Conservation (phyloP, 1,140 invertebrate species). For the Cotesia vestalis region DNA sequence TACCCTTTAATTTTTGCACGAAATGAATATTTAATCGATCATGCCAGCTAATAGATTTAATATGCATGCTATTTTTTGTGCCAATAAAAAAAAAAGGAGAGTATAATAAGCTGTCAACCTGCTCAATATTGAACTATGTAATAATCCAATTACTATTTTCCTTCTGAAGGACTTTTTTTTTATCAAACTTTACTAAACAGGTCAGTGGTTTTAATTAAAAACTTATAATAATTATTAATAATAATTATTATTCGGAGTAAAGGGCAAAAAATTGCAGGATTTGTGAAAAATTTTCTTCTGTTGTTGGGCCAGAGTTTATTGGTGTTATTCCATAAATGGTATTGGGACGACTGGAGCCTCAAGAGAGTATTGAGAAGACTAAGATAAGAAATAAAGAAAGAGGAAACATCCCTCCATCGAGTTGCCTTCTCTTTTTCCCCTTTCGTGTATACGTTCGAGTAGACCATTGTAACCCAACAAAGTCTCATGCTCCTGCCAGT, state of each 20-base stretch:
- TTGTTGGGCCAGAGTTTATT: conserved; percentile 34
- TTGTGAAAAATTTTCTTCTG: conserved; percentile 7
- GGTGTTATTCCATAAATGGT: conserved; percentile 42
- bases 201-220: no score
- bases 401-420: conserved; percentile 27
- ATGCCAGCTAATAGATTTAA: no score
- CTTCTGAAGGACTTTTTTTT: background rate
- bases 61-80: no score
- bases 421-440: background rate
- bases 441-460: background rate
- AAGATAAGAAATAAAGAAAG: conserved; percentile 19
- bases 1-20: no score
- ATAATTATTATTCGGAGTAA: background rate
- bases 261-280: background rate
- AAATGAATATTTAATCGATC: background rate
- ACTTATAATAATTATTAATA: no score
- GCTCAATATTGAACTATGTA: no score
- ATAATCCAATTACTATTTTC: no score
- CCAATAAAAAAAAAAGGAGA: no score
- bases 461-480: background rate
- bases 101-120: no score
- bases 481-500: background rate
- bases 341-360: conserved; percentile 23
- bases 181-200: no score
- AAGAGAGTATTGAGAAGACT: conserved; percentile 19